phyloP scores from a whole-genome alignment of 2,797 vertebrate species.

The Siniperca obscura region DNA sequence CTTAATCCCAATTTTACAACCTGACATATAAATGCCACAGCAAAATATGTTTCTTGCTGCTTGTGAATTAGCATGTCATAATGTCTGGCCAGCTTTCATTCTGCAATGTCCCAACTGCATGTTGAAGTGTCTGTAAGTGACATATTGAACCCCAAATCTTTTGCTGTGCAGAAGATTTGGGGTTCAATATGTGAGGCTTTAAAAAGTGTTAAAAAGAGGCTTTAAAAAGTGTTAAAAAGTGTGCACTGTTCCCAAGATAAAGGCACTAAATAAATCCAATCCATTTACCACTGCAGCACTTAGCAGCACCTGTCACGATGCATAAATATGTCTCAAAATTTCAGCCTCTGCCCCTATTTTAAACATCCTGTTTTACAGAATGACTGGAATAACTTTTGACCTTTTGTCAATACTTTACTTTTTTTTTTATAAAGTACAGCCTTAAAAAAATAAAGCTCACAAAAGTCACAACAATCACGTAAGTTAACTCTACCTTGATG shows the following conservation, averaged over 20 bases:
- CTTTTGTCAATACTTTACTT: neutral
- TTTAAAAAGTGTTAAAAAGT: slow-evolving; percentile 19
- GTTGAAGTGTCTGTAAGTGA: neutral
- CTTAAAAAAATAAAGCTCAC: neutral
- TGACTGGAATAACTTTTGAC: neutral
- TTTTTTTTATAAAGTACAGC: neutral
- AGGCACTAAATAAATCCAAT: neutral
- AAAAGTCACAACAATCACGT: neutral
- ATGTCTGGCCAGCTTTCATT: neutral
- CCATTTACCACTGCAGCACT: slow-evolving; percentile 16
- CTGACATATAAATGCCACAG: neutral
- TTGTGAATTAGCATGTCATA: neutral
- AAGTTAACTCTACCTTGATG: slow-evolving; percentile 89
- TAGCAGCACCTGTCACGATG: neutral
- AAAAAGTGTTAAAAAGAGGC: slow-evolving; percentile 6
- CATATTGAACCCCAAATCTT: neutral
- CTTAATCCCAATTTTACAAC: neutral
- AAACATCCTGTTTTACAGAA: neutral
- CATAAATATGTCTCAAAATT: neutral
- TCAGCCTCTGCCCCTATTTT: neutral
- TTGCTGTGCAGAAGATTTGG: neutral
- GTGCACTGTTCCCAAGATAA: slow-evolving; percentile 7
- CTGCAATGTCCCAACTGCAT: neutral
- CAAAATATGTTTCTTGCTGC: neutral
- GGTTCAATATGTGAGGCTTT: too few relatives aligned